Evolutionary conservation across 2,797 vertebrate species (phyloP).

Genomic region (Gymnoscopelus microlampas): DNA sequence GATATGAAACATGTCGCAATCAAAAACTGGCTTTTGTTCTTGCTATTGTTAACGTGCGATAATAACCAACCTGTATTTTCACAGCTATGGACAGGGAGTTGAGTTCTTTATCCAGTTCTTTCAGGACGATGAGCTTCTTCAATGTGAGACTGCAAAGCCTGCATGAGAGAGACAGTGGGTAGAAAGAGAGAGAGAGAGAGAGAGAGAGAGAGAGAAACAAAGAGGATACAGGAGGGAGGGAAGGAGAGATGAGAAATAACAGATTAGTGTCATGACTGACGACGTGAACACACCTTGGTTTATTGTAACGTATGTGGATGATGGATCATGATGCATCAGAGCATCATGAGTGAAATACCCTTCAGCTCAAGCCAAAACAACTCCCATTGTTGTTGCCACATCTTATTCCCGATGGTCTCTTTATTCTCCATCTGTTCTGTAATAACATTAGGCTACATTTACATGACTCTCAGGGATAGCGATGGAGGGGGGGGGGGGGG

Average conservation of each 20-base stretch:
- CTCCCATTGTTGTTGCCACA: neutral
- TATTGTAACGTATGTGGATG: neutral
- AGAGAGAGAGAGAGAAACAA: neutral
- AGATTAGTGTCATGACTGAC: constrained; percentile 39
- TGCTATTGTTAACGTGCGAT: constrained; percentile 14
- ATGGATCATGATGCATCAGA: neutral
- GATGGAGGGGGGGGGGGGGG: neutral
- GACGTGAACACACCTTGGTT: constrained; percentile 28
- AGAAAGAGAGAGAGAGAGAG: constrained; percentile 5
- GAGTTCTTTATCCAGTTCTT: constrained; percentile 86
- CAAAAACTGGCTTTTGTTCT: neutral
- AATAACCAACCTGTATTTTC: constrained; percentile 84
- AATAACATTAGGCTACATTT: constrained; percentile 1
- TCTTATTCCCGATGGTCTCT: constrained; percentile 10
- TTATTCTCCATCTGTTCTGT: constrained; percentile 1
- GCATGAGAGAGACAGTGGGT: constrained; percentile 16
- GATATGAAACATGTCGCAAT: constrained; percentile 17
- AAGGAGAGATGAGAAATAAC: neutral
- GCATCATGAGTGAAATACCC: neutral
- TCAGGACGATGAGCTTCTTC: constrained; percentile 84
- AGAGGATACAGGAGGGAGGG: neutral
- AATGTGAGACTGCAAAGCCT: constrained; percentile 86
- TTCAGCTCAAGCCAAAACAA: constrained; percentile 3
- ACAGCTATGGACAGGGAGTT: constrained; percentile 86
- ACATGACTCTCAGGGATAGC: neutral